Percentiles rank a stretch among this genome's conserved stretches.
Evolutionary conservation across 2,113 vertebrate genomes (phyloP).

Genomic region (Columba janthina): DNA sequence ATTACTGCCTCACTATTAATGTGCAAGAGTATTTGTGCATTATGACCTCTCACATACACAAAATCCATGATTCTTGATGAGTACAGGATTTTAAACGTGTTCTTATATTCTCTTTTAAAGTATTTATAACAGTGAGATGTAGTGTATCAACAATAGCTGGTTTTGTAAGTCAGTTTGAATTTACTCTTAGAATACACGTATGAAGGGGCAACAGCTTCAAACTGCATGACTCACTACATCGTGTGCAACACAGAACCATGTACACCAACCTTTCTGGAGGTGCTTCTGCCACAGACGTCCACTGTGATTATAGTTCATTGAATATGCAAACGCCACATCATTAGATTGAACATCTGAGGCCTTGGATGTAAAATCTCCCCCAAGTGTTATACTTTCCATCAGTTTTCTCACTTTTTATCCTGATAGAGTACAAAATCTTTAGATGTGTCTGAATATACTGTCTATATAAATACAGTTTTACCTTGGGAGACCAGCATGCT

Average conservation of each 20-base stretch:
- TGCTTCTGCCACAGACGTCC: background rate
- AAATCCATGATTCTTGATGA: background rate
- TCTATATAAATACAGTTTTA: background rate
- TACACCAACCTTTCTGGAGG: background rate
- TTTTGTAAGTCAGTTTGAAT: background rate
- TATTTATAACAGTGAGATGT: background rate
- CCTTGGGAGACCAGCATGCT: background rate
- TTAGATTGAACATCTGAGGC: background rate
- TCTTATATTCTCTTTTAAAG: background rate
- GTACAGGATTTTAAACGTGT: background rate
- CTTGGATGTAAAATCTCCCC: fast-evolving
- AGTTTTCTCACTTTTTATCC: background rate
- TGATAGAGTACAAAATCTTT: background rate
- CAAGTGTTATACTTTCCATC: background rate
- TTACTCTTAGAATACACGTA: background rate
- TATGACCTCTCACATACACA: background rate
- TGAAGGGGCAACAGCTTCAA: background rate
- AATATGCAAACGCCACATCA: background rate
- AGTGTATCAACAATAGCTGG: background rate
- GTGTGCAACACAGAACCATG: background rate
- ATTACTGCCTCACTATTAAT: background rate
- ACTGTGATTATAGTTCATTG: background rate
- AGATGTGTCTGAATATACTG: background rate
- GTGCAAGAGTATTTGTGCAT: background rate
- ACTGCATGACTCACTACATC: background rate